phyloP scores from a whole-genome alignment of 2,113 vertebrate species.

The Barbus barbus region DNA sequence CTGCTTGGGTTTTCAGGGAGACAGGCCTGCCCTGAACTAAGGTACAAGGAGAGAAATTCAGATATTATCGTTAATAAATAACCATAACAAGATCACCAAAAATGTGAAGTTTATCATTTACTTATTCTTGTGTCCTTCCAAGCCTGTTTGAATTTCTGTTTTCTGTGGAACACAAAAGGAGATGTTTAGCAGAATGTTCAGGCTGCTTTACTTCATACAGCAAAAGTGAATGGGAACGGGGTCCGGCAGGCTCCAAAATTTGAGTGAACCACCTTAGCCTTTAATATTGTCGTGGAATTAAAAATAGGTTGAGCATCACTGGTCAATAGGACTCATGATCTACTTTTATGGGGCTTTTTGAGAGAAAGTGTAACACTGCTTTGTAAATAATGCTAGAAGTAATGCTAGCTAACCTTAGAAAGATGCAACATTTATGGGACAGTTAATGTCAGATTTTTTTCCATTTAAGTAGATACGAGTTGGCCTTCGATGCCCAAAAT shows the following conservation, averaged over 20 bases:
- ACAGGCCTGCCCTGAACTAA: constrained; percentile 90
- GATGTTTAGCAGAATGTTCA: background rate
- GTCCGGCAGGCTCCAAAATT: background rate
- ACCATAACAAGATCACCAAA: background rate
- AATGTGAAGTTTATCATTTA: background rate
- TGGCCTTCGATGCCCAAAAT: background rate
- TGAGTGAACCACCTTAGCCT: too few species aligned
- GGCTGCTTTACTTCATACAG: background rate
- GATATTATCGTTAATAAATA: background rate
- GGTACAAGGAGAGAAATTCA: constrained; percentile 70
- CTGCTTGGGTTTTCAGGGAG: constrained; percentile 91
- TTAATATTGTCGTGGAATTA: too few species aligned
- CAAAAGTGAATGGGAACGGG: background rate
- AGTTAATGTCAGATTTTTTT: background rate
- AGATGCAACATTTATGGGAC: background rate
- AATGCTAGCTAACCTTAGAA: too few species aligned
- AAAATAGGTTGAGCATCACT: too few species aligned
- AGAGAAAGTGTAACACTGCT: too few species aligned
- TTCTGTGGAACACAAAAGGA: background rate
- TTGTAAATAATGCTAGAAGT: too few species aligned
- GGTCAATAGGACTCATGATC: too few species aligned
- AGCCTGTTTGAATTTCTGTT: background rate
- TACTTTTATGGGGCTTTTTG: too few species aligned
- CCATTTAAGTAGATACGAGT: background rate
- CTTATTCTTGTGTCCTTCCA: background rate